Base-by-base conservation (phyloP, 2,113 vertebrate species). In the Rhodinocichla rosea region DNA sequence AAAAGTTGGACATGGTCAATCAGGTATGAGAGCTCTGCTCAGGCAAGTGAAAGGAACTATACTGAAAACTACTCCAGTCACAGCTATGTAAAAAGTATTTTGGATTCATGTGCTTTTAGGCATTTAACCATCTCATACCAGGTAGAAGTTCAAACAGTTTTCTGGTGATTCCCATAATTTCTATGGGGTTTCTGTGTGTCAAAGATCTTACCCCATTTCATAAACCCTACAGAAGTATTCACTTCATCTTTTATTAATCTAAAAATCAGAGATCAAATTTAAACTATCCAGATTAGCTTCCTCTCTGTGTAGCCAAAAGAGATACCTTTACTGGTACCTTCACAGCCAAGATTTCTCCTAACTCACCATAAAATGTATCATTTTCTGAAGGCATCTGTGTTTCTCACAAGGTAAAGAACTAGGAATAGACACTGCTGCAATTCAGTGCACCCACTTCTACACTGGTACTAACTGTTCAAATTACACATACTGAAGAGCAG, bases 21-120 rank as follows among this genome's bases (percentile, higher is more conserved):
- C 74, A 95, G 50, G 26, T 53, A 89, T 83, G 56, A 97, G 55
- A 76, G 37, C 55, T 90, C 55, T 82, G 75, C 64, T 79, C 40
- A 55, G 49, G 76, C 20, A 85, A 92, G 30, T 75, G 52, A 95
- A 92, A 90, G 52, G 24, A 92, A 32, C 20, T 67, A 37, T 79
- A 94, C 95, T 77, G 76, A 92, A 86, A 91, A 65, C 9, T 67
- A 49, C 89, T 92, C 92, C 86, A 89, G 78, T 24, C 71, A 80
- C 9, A 26, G 90, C 85, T 92, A 52, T 74, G 68, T 89, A 65
- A 57, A 81, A 68, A 87, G 32, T 71, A 84, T 75, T 92, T 68
- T 89, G 44, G 59, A 87, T 95, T 94, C 52, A 89, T 82, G 40
- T 10, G 15, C 50, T 95, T 95, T 93, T 92, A 92, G 45, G 70